Percentiles rank a stretch among this genome's conserved stretches.
Evolutionary conservation across 1,140 invertebrate species (phyloP).

Genomic region (Philaenus spumarius): DNA sequence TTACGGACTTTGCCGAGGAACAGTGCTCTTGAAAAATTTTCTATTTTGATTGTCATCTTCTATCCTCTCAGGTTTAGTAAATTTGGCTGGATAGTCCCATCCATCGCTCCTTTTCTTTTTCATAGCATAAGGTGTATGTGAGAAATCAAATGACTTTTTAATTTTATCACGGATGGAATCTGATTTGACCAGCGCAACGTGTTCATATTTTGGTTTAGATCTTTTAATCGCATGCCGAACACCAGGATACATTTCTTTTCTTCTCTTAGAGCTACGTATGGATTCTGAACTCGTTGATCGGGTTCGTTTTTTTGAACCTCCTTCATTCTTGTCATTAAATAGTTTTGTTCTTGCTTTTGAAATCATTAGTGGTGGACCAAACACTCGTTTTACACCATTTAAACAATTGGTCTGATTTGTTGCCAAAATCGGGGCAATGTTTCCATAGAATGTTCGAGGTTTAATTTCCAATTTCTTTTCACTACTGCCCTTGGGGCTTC

Average conservation of each 20-base stretch:
- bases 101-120: neutral
- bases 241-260: constrained; percentile 6
- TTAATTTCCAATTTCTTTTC: constrained; percentile 6
- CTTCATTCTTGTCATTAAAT: neutral
- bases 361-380: neutral
- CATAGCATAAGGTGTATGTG: neutral
- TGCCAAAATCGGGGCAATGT: constrained; percentile 3
- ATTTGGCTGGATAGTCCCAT: constrained; percentile 6
- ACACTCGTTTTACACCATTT: constrained; percentile 1
- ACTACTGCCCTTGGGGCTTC: neutral
- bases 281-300: constrained; percentile 1
- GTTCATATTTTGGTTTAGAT: neutral
- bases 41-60: neutral
- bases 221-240: constrained; percentile 8
- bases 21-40: constrained; percentile 7
- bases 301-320: neutral
- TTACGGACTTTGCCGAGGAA: constrained; percentile 1
- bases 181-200: neutral
- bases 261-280: neutral
- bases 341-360: constrained; percentile 10
- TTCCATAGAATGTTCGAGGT: constrained; percentile 5
- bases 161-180: constrained; percentile 2
- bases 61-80: neutral
- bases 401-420: constrained; percentile 10
- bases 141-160: neutral